These are phyloP conservation scores for Ochotona princeps DNA, from an alignment of 2,113 vertebrate genomes.

Conservation along the genomic window DNA sequence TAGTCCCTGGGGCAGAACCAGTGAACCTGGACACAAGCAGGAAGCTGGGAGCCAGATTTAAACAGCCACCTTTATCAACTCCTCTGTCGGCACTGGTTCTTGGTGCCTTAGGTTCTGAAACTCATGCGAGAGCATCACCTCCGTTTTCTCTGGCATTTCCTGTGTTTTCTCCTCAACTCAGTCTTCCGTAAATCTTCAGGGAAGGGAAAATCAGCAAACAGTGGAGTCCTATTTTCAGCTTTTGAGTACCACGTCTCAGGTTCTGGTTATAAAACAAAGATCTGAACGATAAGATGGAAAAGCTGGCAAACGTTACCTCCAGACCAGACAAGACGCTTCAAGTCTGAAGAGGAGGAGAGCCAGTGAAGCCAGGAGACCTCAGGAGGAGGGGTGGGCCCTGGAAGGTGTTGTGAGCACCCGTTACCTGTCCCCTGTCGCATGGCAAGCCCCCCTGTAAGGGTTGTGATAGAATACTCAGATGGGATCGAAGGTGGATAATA, in stretches of 20 bases:
- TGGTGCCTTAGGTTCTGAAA: not conserved
- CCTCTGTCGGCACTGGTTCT: not conserved
- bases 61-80: not conserved
- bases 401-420: not conserved
- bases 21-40: not conserved
- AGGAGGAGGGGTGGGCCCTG: rapidly evolving
- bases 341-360: not conserved
- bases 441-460: too few species aligned
- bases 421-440: not conserved
- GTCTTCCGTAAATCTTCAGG: not conserved
- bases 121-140: not conserved
- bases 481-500: not conserved
- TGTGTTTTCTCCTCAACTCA: not conserved
- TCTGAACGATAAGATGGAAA: slow-evolving; percentile 34
- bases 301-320: slow-evolving; percentile 1
- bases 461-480: rapidly evolving
- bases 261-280: slow-evolving; percentile 54
- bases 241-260: slow-evolving; percentile 23
- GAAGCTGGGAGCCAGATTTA: not conserved
- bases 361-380: not conserved
- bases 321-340: slow-evolving; percentile 30
- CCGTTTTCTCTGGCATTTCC: not conserved
- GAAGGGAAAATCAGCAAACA: slow-evolving; percentile 28
- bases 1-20: not conserved
- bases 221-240: slow-evolving; percentile 57